These are phyloP conservation scores for Cryptoprocta ferox DNA, from an alignment of 2,797 vertebrate genomes.

Conservation along the genomic window DNA sequence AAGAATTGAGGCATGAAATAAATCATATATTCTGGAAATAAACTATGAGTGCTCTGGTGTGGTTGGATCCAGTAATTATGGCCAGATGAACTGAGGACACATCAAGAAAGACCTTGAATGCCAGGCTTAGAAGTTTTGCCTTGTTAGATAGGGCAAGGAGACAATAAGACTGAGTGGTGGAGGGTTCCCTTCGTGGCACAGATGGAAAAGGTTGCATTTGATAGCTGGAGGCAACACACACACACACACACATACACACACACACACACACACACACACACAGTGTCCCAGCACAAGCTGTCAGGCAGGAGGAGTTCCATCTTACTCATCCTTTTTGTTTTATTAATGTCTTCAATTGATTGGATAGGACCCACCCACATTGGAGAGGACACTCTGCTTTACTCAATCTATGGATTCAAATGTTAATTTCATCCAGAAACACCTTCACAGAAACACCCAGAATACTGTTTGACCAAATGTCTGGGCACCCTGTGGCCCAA, in stretches of 20 bases:
- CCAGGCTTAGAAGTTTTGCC: constrained; percentile 2
- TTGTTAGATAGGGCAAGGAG: not conserved
- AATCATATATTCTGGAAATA: not conserved
- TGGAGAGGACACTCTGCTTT: not conserved
- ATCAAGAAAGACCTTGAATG: not conserved
- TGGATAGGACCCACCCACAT: not conserved
- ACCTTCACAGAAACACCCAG: not conserved
- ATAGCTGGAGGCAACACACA: not conserved
- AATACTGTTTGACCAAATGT: constrained; percentile 39
- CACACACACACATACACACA: not conserved
- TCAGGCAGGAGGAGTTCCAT: not conserved
- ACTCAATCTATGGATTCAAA: not conserved
- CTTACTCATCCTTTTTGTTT: not conserved
- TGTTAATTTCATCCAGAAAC: not conserved
- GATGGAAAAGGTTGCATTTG: not conserved
- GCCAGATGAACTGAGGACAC: not conserved
- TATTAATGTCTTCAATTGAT: not conserved
- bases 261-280: not conserved
- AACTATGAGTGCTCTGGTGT: not conserved
- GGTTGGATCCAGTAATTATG: not conserved
- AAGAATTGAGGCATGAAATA: not conserved
- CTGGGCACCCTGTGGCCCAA: not conserved
- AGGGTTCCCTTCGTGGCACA: not conserved
- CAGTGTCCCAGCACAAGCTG: not conserved
- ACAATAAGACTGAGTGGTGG: not conserved